phyloP scores from a whole-genome alignment of 2,797 vertebrate species.

The Takifugu ocellatus region DNA sequence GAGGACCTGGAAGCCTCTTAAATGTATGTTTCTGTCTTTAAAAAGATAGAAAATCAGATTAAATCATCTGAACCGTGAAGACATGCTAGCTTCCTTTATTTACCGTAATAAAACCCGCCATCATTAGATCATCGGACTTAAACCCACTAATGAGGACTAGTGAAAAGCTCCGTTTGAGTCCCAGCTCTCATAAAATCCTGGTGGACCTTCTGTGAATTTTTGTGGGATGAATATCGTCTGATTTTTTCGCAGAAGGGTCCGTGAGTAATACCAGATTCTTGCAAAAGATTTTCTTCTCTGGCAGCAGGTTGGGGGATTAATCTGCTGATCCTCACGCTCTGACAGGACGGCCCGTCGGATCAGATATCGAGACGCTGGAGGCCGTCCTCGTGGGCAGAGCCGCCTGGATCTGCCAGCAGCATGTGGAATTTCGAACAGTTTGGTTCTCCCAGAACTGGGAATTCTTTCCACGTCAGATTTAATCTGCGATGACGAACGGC shows the following conservation, averaged over 20 bases:
- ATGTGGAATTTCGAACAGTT: slow-evolving; percentile 47
- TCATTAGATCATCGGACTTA: no score
- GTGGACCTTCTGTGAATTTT: slow-evolving; percentile 43
- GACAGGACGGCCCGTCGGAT: slow-evolving; percentile 65
- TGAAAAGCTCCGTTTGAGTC: no score
- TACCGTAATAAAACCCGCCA: no score
- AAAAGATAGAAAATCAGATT: no score
- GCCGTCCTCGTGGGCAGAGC: slow-evolving; percentile 53
- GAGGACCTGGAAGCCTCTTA: no score
- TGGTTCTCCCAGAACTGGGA: slow-evolving; percentile 35
- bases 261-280: slow-evolving; percentile 46
- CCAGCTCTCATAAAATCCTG: slow-evolving; percentile 26
- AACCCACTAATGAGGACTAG: no score
- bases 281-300: slow-evolving; percentile 41
- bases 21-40: no score
- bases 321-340: slow-evolving; percentile 46
- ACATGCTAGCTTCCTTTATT: no score
- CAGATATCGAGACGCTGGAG: slow-evolving; percentile 59
- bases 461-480: slow-evolving; percentile 54
- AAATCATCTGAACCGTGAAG: no score
- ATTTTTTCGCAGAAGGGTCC: slow-evolving; percentile 39
- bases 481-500: slow-evolving; percentile 33
- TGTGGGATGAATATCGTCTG: slow-evolving; percentile 49
- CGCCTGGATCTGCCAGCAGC: slow-evolving; percentile 52
- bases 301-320: slow-evolving; percentile 52